Percentiles rank a stretch among this genome's conserved stretches.
These are phyloP conservation scores for Erythrocercus mccallii DNA, from an alignment of 2,113 vertebrate species.

Conservation along the genomic window DNA sequence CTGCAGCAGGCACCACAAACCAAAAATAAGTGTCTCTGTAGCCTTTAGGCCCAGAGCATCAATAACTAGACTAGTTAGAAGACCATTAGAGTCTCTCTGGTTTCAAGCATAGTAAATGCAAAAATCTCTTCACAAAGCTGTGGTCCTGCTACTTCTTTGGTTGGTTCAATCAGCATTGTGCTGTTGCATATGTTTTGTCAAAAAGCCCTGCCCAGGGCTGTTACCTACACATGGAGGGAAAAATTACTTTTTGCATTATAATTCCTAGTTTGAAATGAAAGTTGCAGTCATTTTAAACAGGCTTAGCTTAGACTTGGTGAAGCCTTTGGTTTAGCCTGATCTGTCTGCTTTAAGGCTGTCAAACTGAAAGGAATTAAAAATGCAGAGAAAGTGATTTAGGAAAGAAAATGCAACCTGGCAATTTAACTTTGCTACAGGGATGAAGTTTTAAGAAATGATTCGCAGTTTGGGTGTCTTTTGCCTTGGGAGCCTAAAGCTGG, in stretches of 20 bases:
- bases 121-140: background rate
- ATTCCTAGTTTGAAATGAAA: background rate
- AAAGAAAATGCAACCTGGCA: conserved; percentile 2
- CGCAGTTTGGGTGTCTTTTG: background rate
- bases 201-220: background rate
- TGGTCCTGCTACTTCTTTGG: background rate
- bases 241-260: background rate
- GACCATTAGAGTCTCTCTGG: background rate
- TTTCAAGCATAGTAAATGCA: background rate
- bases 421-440: conserved; percentile 12
- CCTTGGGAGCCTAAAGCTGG: background rate
- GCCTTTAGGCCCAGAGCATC: background rate
- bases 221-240: background rate
- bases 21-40: background rate
- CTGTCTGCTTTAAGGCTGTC: background rate
- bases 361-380: conserved; percentile 1
- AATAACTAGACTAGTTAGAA: background rate
- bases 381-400: background rate
- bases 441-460: background rate
- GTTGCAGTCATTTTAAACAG: background rate
- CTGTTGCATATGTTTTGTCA: background rate
- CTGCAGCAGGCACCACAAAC: conserved; percentile 9
- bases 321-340: background rate
- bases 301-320: background rate
- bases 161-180: background rate